A percentile compares a stretch with the other conserved stretches of the same genome.
These are phyloP conservation scores for Tetrax tetrax DNA, from an alignment of 2,113 vertebrate genomes.

Conservation along the genomic window DNA sequence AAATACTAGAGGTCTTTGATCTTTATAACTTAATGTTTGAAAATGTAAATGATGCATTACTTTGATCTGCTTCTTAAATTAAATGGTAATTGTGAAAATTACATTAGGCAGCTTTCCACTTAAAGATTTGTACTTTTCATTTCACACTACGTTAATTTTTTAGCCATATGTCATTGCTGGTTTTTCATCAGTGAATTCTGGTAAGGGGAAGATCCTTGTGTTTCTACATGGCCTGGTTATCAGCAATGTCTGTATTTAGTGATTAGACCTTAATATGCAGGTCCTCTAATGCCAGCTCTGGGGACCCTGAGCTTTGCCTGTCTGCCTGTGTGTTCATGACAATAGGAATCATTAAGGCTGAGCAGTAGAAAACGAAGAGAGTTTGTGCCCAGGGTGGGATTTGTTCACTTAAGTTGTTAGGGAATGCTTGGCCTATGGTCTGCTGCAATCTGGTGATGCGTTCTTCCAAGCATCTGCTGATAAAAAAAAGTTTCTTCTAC, in stretches of 20 bases:
- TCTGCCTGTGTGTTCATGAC: not conserved
- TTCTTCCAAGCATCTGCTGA: not conserved
- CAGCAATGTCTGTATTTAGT: not conserved
- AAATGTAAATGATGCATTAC: conserved; percentile 57
- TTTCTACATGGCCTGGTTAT: not conserved
- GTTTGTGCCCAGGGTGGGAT: not conserved
- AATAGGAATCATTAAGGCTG: not conserved
- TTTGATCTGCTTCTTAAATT: conserved; percentile 65
- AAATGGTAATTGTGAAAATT: conserved; percentile 67
- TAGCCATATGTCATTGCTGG: not conserved
- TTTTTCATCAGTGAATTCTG: conserved; percentile 17
- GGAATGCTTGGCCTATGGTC: not conserved
- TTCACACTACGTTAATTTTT: conserved; percentile 12
- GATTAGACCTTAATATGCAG: not conserved
- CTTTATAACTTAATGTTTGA: conserved; percentile 57
- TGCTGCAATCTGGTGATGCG: fast-evolving
- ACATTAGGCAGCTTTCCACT: conserved; percentile 36
- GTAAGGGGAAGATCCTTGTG: not conserved
- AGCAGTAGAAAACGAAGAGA: not conserved
- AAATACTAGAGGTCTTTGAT: conserved; percentile 49
- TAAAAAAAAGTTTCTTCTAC: too few species aligned
- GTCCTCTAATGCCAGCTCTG: not conserved
- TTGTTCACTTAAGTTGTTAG: not conserved
- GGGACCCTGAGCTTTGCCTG: not conserved
- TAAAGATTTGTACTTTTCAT: conserved; percentile 9